Evolutionary conservation across 2,797 vertebrate species (phyloP), one percentile per base, ranked within the genome.

Genomic region (Smutsia temminckii): DNA sequence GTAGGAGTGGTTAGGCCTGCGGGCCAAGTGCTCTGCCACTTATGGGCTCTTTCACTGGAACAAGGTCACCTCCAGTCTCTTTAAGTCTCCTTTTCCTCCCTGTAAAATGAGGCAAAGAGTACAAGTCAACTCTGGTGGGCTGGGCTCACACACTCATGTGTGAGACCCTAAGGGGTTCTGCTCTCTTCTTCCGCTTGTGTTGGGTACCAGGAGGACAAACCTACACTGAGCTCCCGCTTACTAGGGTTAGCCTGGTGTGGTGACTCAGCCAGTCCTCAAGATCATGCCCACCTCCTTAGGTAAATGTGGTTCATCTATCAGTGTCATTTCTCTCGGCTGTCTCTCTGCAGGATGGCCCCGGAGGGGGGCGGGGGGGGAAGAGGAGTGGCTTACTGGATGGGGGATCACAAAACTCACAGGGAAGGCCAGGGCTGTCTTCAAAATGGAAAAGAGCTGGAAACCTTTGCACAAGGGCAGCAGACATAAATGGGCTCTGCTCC

Each of bases 151-250:
- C 3, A 16, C 21, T 37, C 7, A 1, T 4, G 4, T 13, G 1
- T 18, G 27, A 25, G 83, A 77, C 1, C 16, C 11, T 49, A 21
- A 37, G 34, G 8, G 12, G 23, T 13, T 21, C 16, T 17, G 5
- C 17, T 29, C 8, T 42, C 6, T 29, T 27, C 27, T 79, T 61
- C 27, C 29, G 8, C 29, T 32, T 0, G 0, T 59, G 37, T 32
- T 14, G 37, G 17, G 53, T n/a, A 5, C 20, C 1, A 40, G 64
- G 0, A 12, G 7, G 5, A 2, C 12, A 34, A 2, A 25, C 49
- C 17, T 49, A 25, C 46, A 59, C 25, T 71, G 91, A 25, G 10
- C n/a, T 40, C 40, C 14, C 14, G 61, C 66, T 29, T n/a, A 11
- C 42, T 32, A 29, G n/a, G 46, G 37, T 8, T 23, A 89, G 77